Conservation (phyloP, 2,797 vertebrate species). For the Oreonectes daqikongensis region DNA sequence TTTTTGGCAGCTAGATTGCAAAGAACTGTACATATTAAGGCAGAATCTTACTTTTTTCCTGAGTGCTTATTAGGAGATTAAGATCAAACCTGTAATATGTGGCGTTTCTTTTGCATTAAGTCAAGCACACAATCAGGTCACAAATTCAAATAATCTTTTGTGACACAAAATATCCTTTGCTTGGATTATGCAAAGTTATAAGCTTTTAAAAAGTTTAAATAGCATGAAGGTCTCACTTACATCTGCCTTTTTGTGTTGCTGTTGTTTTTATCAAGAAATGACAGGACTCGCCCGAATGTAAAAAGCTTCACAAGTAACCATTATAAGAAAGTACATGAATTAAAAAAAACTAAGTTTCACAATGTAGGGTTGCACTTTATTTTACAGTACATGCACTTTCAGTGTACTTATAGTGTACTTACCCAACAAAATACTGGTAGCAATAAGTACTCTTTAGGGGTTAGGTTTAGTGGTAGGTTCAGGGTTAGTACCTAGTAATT, state of each 20-base stretch:
- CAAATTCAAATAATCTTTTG: slow-evolving; percentile 42
- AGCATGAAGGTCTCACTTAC: background rate
- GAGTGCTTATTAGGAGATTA: slow-evolving; percentile 23
- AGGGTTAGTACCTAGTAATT: too few species aligned
- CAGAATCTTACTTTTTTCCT: slow-evolving; percentile 37
- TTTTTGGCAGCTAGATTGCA: slow-evolving; percentile 56
- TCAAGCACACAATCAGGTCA: slow-evolving; percentile 52
- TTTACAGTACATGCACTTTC: too few species aligned
- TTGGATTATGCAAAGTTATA: slow-evolving; percentile 52
- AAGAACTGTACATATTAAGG: slow-evolving; percentile 49
- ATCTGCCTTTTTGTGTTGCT: slow-evolving; percentile 10
- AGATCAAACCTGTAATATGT: slow-evolving; percentile 46
- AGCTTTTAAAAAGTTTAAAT: slow-evolving; percentile 3
- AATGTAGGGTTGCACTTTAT: too few species aligned
- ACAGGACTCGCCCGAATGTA: slow-evolving; percentile 5
- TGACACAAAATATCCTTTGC: slow-evolving; percentile 57
- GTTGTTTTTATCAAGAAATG: slow-evolving; percentile 18
- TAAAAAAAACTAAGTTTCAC: background rate
- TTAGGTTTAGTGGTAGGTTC: too few species aligned
- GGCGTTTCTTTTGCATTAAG: slow-evolving; percentile 18
- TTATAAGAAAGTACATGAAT: slow-evolving; percentile 2
- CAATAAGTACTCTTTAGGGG: too few species aligned
- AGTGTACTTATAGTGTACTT: too few species aligned
- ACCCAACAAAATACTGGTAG: too few species aligned
- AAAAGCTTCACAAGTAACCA: slow-evolving; percentile 17